Evolutionary conservation across 2,797 vertebrate genomes (phyloP), one percentile per base, ranked within the genome.

Genomic region (Chelonia mydas): DNA sequence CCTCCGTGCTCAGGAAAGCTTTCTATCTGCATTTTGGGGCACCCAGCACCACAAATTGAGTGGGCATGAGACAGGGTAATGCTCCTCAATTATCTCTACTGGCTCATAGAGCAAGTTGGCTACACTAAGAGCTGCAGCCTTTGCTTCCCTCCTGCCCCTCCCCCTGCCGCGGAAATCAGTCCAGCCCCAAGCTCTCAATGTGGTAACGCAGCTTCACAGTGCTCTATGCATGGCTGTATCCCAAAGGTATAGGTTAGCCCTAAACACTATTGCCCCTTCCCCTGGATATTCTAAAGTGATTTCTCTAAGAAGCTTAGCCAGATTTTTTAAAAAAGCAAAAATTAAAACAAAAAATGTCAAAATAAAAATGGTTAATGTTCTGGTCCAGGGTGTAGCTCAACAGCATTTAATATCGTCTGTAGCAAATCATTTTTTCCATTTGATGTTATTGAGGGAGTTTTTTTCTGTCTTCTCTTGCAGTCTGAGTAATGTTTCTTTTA

Each of bases 361-460:
- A 89, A 49, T 83, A 83, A 47, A 33, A 61, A 83, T 33, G 54
- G 57, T 80, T 76, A 89, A 28, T 74, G 77, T 91, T 90, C 89
- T 84, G 13, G 11, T 84, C 16, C 25, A 49, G 87, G 90, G 89
- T 50, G 81, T 1, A 41, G 19, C 23, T 65, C n/a, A 83, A 82
- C 78, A 89, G 87, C 37, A 47, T 59, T 57, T 83, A 28, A 53
- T 90, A 47, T 87, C 90, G 33, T 83, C 17, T 31, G 41, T 57
- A 80, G 53, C 81, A 90, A 88, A 81, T 54, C n/a, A 25, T 49
- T 87, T 94, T 93, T 94, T 92, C 68, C 21, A 53, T 54, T 51
- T 65, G 57, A 55, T 45, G 23, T 86, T 89, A 83, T 33, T 83
- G 83, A 83, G 50, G 87, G 57, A 83, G 50, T 68, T 86, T 86